Evolutionary conservation across 1,140 invertebrate genomes (phyloP).

Genomic region (Anastatus disparis): DNA sequence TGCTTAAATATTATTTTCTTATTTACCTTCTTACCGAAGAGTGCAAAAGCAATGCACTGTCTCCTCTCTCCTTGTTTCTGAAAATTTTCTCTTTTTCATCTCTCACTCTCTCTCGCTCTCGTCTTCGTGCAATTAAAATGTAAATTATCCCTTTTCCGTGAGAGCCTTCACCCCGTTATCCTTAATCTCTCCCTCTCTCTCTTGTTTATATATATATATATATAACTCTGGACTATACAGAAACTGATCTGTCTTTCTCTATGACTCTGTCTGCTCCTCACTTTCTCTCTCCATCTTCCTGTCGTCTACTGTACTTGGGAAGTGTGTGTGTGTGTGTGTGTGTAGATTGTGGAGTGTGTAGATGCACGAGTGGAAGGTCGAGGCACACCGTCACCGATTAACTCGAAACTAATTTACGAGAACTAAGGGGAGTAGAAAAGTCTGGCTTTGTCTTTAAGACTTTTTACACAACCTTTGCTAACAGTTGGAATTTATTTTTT

Average conservation of each 20-base stretch:
- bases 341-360: neutral
- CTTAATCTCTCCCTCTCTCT: neutral
- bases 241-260: neutral
- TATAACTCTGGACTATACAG: neutral
- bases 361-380: constrained; percentile 39
- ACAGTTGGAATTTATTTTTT: too few relatives aligned
- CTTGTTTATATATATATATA: too few relatives aligned
- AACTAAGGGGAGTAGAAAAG: constrained; percentile 37
- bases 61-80: too few relatives aligned
- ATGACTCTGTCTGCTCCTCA: neutral
- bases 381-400: constrained; percentile 53
- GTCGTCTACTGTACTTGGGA: too few relatives aligned
- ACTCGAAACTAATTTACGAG: constrained; percentile 57
- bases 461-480: too few relatives aligned
- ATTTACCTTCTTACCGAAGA: too few relatives aligned
- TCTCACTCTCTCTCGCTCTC: too few relatives aligned
- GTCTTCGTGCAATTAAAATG: constrained; percentile 58
- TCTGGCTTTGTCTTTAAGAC: neutral
- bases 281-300: neutral
- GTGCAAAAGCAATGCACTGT: too few relatives aligned
- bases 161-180: neutral
- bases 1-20: too few relatives aligned
- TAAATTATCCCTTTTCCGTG: constrained; percentile 58
- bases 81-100: neutral
- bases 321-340: too few relatives aligned